Base-by-base conservation (phyloP, 2,888 invertebrate species). In the Pycnomerus fuliginosus region DNA sequence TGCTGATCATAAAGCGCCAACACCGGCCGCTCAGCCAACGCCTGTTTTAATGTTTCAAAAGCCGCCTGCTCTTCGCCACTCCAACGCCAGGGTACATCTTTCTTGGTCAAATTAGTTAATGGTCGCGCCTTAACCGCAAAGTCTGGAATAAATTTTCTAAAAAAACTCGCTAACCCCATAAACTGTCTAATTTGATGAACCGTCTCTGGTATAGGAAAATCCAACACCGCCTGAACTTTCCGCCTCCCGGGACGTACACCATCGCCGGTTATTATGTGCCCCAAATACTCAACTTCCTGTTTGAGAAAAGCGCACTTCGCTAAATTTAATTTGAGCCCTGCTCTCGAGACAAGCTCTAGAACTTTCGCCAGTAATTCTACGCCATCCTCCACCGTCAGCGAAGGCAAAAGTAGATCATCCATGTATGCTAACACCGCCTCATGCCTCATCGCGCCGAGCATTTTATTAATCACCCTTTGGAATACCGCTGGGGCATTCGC, bases 241-340 rank as follows among this genome's bases (percentile, higher is more conserved):
- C n/a, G n/a, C n/a, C n/a, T n/a, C n/a, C 44, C 46, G 1, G 55
- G 53, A 8, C 34, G 17, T 7, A 56, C 29, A 5, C 50, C 52
- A 8, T 25, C 39, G 3, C n/a, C 28, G 22, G 29, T 22, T 7
- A 50, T 25, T 23, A 35, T 31, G 27, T 44, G 34, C n/a, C 49
- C 42, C 24, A 34, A 15, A 31, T 27, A 55, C 17, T 33, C 45
- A 16, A 40, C 35, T 22, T 5, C 38, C 41, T 12, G 44, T 20
- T 28, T 23, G 3, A 55, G 35, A 40, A 55, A 55, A 8, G 27
- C 17, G 23, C 55, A 55, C 30, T 54, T 54, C 13, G 23, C 12
- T 20, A 53, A 16, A 20, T 10, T 50, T 48, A 11, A 55, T 12
- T 17, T 43, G 38, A 12, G 48, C 7, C 37, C 29, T 2, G 28